Percentiles rank a stretch among this genome's conserved stretches.
These are phyloP conservation scores for Saturnia pavonia DNA, from an alignment of 2,888 invertebrate species.

Conservation along the genomic window DNA sequence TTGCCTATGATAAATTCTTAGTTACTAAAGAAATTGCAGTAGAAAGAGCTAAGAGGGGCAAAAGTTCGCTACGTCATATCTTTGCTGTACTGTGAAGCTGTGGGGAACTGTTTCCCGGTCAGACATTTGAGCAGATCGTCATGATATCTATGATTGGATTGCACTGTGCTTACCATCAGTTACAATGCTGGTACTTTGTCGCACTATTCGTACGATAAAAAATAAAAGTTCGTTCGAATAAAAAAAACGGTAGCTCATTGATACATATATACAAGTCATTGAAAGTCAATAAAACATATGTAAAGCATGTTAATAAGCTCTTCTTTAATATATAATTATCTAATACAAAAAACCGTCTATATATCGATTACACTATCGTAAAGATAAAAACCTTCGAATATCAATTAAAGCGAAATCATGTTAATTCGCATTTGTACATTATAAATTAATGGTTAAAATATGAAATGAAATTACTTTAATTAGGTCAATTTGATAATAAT, in stretches of 20 bases:
- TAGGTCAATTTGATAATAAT: constrained; percentile 2
- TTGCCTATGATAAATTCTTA: no score
- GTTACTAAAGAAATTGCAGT: no score
- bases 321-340: neutral
- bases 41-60: no score
- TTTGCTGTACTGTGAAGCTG: no score
- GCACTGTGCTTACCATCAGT: no score
- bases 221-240: neutral
- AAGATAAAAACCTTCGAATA: neutral
- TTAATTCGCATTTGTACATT: neutral
- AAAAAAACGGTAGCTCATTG: neutral
- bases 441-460: constrained; percentile 5
- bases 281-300: neutral
- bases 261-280: neutral
- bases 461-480: neutral
- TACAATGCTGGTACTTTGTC: no score
- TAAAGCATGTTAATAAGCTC: neutral
- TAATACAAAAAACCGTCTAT: neutral
- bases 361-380: neutral
- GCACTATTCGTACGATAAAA: no score
- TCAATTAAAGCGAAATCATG: neutral
- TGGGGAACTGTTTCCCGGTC: no score
- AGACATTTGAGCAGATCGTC: no score
- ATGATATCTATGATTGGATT: no score
- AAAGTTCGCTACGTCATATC: no score